phyloP scores from a whole-genome alignment of 1,140 invertebrate genomes.

The Myzus persicae region DNA sequence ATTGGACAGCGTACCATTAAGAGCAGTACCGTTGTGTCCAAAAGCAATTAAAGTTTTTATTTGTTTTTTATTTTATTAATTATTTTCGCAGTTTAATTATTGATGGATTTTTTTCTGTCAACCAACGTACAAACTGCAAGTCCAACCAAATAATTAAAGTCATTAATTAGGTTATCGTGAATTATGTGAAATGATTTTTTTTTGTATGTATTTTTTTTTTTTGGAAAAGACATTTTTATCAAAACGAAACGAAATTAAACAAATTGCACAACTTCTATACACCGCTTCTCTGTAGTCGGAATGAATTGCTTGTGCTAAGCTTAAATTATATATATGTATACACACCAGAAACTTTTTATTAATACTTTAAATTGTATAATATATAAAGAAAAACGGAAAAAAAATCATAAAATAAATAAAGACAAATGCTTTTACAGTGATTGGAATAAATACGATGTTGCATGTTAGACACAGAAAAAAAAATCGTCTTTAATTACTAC shows the following conservation, averaged over 20 bases:
- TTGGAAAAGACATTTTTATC: constrained; percentile 13
- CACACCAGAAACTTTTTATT: constrained; percentile 19
- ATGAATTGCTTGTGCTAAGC: neutral
- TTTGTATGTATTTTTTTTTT: constrained; percentile 6
- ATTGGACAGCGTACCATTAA: constrained; percentile 45
- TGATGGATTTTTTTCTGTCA: constrained; percentile 45
- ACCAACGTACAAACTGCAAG: constrained; percentile 39
- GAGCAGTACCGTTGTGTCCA: constrained; percentile 7
- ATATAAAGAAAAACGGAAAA: neutral
- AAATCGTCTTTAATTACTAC: constrained; percentile 9
- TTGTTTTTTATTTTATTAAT: constrained; percentile 56
- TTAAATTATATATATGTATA: neutral
- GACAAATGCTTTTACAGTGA: constrained; percentile 32
- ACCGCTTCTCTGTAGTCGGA: neutral
- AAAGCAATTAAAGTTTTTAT: constrained; percentile 48
- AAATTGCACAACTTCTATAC: constrained; percentile 29
- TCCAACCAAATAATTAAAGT: constrained; percentile 51
- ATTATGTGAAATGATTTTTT: constrained; percentile 43
- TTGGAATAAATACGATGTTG: constrained; percentile 13
- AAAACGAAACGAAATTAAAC: constrained; percentile 49
- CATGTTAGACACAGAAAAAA: neutral
- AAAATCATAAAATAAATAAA: constrained; percentile 25
- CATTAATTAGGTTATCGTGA: constrained; percentile 55
- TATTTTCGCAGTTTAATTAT: constrained; percentile 43
- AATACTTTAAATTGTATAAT: constrained; percentile 31